A percentile compares a stretch with the other conserved stretches of the same genome.
These are phyloP conservation scores for Amblyopsis hoosieri DNA, from an alignment of 2,797 vertebrate species.

Conservation along the genomic window DNA sequence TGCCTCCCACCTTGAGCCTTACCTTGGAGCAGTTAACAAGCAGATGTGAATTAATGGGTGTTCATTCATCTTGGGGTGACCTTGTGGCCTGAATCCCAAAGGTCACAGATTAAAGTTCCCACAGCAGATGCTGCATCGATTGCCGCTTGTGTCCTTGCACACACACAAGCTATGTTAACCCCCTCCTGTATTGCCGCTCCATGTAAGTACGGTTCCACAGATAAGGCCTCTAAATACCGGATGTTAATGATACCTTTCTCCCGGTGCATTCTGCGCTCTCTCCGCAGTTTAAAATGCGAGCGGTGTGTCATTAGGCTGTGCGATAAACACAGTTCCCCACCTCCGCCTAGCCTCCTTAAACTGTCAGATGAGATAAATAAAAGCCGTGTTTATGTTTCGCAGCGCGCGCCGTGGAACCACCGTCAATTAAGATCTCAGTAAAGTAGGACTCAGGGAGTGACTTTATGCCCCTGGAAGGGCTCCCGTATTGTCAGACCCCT, in stretches of 20 bases:
- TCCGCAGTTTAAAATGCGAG: neutral
- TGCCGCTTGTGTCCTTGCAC: slow-evolving; percentile 2
- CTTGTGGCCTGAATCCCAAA: neutral
- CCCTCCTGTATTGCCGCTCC: neutral
- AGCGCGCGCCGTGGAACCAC: neutral
- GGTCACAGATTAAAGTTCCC: slow-evolving; percentile 6
- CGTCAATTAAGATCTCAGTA: slow-evolving; percentile 18
- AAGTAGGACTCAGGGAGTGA: slow-evolving; percentile 13
- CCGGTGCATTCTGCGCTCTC: too few relatives aligned
- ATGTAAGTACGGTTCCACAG: neutral
- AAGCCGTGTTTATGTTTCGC: slow-evolving; percentile 14
- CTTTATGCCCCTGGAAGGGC: slow-evolving; percentile 1
- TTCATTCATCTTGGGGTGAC: slow-evolving; percentile 24
- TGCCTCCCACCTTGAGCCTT: neutral
- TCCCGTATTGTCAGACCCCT: neutral
- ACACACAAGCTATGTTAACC: too few relatives aligned
- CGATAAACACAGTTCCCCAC: slow-evolving; percentile 4
- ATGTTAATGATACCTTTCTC: neutral
- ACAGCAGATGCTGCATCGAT: neutral
- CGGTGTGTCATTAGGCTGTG: neutral
- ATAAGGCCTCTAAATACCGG: neutral
- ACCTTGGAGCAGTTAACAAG: neutral
- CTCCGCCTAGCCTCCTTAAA: slow-evolving; percentile 6
- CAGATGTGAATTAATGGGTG: slow-evolving; percentile 18
- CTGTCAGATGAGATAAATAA: slow-evolving; percentile 19